Conservation (phyloP, 2,113 vertebrate species). For the Sturnira hondurensis region DNA sequence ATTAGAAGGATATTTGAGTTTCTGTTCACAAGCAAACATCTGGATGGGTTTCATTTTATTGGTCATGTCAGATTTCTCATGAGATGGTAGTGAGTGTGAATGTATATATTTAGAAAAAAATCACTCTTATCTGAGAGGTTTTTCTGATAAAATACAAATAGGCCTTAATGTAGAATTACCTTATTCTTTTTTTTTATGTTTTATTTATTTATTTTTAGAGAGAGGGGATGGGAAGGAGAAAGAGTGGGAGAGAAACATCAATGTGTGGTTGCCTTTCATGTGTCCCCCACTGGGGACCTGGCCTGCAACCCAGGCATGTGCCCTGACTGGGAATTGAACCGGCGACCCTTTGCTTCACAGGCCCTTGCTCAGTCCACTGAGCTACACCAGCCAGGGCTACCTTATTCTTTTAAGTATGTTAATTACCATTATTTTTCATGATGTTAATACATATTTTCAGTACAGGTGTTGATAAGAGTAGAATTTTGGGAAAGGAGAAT, state of each 20-base stretch:
- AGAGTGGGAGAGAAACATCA: too few relatives aligned
- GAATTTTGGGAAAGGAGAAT: not conserved
- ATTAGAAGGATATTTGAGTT: not conserved
- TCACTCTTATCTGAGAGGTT: not conserved
- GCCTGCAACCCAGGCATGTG: too few relatives aligned
- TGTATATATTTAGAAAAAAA: not conserved
- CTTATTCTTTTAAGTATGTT: not conserved
- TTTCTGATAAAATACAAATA: not conserved
- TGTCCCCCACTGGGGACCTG: too few relatives aligned
- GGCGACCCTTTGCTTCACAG: too few relatives aligned
- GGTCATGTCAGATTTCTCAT: not conserved
- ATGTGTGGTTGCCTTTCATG: too few relatives aligned
- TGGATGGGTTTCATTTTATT: not conserved
- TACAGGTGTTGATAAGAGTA: not conserved
- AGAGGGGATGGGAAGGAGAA: too few relatives aligned
- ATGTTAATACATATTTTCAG: not conserved
- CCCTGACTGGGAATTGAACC: too few relatives aligned
- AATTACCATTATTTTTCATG: not conserved
- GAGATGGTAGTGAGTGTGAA: not conserved
- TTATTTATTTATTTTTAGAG: too few relatives aligned
- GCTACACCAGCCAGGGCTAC: too few relatives aligned
- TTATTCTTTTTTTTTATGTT: not conserved
- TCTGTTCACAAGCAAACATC: not conserved
- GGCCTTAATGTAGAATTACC: not conserved
- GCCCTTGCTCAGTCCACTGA: too few relatives aligned